Evolutionary conservation across 1,140 invertebrate species (phyloP).

Genomic region (Drosophila elegans): DNA sequence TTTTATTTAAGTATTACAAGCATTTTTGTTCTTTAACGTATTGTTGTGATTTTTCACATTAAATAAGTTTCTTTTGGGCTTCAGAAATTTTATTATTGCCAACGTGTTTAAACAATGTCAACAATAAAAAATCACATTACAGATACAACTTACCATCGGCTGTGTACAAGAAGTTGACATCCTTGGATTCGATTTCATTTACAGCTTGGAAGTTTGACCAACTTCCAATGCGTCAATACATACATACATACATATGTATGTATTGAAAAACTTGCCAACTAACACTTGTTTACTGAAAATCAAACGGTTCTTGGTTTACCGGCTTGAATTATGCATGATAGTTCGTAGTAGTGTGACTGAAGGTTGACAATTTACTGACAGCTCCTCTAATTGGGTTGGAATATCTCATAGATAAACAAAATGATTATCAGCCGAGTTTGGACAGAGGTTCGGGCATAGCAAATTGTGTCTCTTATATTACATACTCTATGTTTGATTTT

Average conservation of each 20-base stretch:
- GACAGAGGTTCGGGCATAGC: too few species aligned
- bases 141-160: background rate
- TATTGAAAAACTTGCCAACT: constrained; percentile 43
- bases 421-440: too few species aligned
- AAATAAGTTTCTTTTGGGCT: too few species aligned
- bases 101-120: too few species aligned
- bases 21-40: too few species aligned
- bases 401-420: background rate
- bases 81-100: too few species aligned
- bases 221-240: constrained; percentile 12
- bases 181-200: constrained; percentile 66
- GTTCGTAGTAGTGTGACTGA: constrained; percentile 32
- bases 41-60: too few species aligned
- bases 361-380: constrained; percentile 32
- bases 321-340: constrained; percentile 63
- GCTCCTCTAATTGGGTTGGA: constrained; percentile 8
- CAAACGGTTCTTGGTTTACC: constrained; percentile 28
- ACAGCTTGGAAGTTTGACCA: constrained; percentile 29
- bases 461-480: too few species aligned
- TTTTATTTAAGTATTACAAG: too few species aligned
- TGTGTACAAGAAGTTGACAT: constrained; percentile 74
- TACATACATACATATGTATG: too few species aligned
- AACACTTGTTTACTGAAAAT: constrained; percentile 10
- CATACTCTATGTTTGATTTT: too few species aligned
- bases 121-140: background rate